phyloP scores from a whole-genome alignment of 1,140 invertebrate species.

The Uloborus diversus region DNA sequence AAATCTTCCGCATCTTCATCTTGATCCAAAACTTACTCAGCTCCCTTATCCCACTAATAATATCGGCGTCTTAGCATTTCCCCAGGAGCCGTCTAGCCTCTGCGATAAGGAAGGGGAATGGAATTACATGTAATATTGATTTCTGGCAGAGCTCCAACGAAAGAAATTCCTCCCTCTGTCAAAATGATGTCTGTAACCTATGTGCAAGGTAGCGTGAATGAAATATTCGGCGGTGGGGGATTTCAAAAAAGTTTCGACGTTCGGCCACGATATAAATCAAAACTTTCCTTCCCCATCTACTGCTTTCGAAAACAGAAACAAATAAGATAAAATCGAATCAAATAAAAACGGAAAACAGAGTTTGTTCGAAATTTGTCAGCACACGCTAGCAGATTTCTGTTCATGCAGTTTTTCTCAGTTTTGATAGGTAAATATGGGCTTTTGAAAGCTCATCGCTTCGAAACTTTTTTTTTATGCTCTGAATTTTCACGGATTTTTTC shows the following conservation, averaged over 20 bases:
- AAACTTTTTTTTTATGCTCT: too few relatives aligned
- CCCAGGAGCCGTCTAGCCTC: too few relatives aligned
- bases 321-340: background rate
- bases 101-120: background rate
- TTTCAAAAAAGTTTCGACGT: conserved; percentile 17
- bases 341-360: background rate
- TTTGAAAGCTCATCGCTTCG: too few relatives aligned
- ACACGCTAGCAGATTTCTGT: background rate
- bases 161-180: conserved; percentile 26
- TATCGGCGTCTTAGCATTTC: too few relatives aligned
- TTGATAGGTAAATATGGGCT: too few relatives aligned
- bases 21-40: too few relatives aligned
- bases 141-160: background rate
- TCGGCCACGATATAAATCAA: conserved; percentile 41
- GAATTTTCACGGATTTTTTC: too few relatives aligned
- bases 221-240: conserved; percentile 11
- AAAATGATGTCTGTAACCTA: conserved; percentile 27
- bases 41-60: too few relatives aligned
- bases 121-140: background rate
- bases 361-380: background rate
- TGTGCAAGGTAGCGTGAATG: conserved; percentile 35
- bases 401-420: too few relatives aligned
- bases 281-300: conserved; percentile 12
- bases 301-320: background rate
- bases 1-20: too few relatives aligned